Evolutionary conservation across 2,113 vertebrate genomes (phyloP), one percentile per base, ranked within the genome.

Genomic region (Thunnus maccoyii): DNA sequence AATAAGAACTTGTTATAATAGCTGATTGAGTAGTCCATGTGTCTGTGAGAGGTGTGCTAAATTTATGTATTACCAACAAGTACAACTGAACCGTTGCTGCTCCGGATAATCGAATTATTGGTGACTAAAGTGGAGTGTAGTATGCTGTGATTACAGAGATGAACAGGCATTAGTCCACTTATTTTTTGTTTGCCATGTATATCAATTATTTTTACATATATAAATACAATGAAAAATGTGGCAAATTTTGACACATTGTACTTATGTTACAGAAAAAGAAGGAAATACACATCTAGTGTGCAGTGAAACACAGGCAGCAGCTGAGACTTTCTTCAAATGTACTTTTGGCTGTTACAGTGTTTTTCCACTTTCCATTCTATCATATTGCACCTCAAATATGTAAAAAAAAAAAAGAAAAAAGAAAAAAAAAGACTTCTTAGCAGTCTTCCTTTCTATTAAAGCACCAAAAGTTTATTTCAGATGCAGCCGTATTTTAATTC

Each of bases 1-100:
- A 77, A 58, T 74, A 78, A 86, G 32, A 87, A 65, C 70, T 36
- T 79, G 68, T 82, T 36, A 58, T 72, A 70, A 64, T 77, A 76
- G 69, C 50, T 62, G 83, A 86, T 69, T 85, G 82, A 86, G 62
- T 85, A 57, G 78, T 72, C 72, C 22, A 85, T 83, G 84, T 88
- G 84, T 92, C 88, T 81, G 88, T 92, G 73, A 84, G 76, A 83
- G 52, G 76, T 84, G 85, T 87, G 85, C 65, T 82, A 72, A 61
- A 79, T 83, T 60, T 78, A 74, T 77, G 62, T 80, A 85, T 86
- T 73, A 88, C 70, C 75, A n/a, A 83, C 62, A 58, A 36, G 32
- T 84, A 30, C 15, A 58, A 58, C 46, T 22, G 62, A 20, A n/a
- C 8, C 17, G 54, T 55, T 3, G 54, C 84, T 84, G 73, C 82